Evolutionary conservation across 2,888 invertebrate genomes (phyloP).

Genomic region (Lacanobia oleracea): DNA sequence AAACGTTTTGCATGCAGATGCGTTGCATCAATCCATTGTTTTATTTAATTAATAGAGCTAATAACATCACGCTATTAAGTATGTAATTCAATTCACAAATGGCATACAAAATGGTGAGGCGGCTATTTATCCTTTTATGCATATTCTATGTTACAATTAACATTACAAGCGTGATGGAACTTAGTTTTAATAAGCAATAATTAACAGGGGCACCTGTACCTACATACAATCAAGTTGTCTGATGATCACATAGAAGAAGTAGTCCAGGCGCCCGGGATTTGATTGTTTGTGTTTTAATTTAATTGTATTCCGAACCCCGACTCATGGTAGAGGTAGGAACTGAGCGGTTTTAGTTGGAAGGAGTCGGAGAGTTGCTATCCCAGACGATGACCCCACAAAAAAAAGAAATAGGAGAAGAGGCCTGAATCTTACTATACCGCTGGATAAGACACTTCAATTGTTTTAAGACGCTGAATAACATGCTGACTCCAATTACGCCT

Average conservation of each 20-base stretch:
- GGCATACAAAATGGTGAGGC: constrained; percentile 30
- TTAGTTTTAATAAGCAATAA: constrained; percentile 33
- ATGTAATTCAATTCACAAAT: constrained; percentile 47
- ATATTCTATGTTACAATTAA: constrained; percentile 48
- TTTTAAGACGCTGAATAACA: background rate
- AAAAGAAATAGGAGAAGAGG: too few relatives aligned
- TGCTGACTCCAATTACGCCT: constrained; percentile 21
- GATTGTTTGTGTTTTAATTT: too few relatives aligned
- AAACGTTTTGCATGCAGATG: constrained; percentile 49
- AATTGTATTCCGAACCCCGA: too few relatives aligned
- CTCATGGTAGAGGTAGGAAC: too few relatives aligned
- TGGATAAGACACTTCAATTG: background rate
- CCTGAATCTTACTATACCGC: background rate
- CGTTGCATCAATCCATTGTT: constrained; percentile 60
- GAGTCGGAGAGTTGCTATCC: too few relatives aligned
- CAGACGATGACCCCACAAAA: too few relatives aligned
- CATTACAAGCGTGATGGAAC: constrained; percentile 27
- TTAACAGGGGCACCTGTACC: constrained; percentile 10
- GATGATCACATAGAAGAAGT: background rate
- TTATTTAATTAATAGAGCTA: constrained; percentile 51
- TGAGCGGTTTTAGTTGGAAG: too few relatives aligned
- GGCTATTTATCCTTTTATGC: constrained; percentile 27
- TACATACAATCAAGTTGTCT: constrained; percentile 4
- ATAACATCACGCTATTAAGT: constrained; percentile 49
- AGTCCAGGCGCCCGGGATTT: too few relatives aligned